Percentiles rank a stretch among this genome's conserved stretches.
phyloP scores from a whole-genome alignment of 1,140 invertebrate species.

The Solenopsis invicta region DNA sequence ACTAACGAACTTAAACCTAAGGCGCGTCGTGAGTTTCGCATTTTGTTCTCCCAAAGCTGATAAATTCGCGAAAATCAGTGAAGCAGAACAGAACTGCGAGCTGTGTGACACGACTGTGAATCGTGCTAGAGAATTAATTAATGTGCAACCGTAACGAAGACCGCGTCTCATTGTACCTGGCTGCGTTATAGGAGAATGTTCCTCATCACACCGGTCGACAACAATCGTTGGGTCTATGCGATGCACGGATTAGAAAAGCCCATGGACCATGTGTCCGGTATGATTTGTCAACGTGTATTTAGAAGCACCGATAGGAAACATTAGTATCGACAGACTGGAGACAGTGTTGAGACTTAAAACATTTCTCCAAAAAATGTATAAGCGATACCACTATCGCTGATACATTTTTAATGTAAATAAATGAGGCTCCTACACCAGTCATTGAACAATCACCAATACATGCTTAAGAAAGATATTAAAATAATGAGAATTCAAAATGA shows the following conservation, averaged over 20 bases:
- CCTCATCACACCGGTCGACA: constrained; percentile 70
- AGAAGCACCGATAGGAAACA: no score
- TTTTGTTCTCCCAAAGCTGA: not conserved
- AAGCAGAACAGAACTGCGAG: not conserved
- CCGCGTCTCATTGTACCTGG: not conserved
- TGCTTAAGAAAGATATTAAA: no score
- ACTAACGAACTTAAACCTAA: not conserved
- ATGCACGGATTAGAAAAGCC: constrained; percentile 80
- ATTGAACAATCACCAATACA: no score
- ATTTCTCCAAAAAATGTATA: not conserved
- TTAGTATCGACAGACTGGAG: not conserved
- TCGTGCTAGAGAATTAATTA: not conserved
- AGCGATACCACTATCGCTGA: not conserved
- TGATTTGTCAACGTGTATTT: constrained; percentile 4
- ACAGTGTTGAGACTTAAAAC: not conserved
- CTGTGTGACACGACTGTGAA: not conserved
- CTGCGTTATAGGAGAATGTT: constrained; percentile 68
- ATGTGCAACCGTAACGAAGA: not conserved
- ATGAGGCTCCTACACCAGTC: no score
- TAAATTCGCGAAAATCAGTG: no score
- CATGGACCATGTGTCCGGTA: constrained; percentile 78
- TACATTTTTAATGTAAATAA: not conserved
- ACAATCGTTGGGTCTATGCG: constrained; percentile 79
- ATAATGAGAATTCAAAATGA: no score
- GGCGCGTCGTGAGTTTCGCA: not conserved